A percentile compares a stretch with the other conserved stretches of the same genome.
These are phyloP conservation scores for Urechis unicinctus DNA, from an alignment of 2,888 invertebrate species.

Conservation along the genomic window DNA sequence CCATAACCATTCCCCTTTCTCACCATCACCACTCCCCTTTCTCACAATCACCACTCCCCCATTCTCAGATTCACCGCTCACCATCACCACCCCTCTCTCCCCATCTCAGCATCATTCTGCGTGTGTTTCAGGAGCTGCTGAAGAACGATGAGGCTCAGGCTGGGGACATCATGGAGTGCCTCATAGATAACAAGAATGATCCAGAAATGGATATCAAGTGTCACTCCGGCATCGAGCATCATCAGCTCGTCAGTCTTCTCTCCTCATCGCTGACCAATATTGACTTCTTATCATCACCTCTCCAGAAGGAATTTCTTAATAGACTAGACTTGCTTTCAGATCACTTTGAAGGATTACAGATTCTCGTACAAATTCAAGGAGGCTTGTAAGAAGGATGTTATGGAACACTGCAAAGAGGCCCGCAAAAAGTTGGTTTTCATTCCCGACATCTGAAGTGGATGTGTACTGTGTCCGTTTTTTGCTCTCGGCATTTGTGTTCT, in stretches of 20 bases:
- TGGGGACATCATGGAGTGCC: slow-evolving; percentile 87
- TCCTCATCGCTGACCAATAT: too few relatives aligned
- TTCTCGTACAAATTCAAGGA: slow-evolving; percentile 87
- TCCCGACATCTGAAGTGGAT: not conserved
- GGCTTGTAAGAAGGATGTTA: slow-evolving; percentile 77
- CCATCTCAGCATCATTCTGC: not conserved
- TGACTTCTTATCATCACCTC: not conserved
- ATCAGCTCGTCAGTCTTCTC: slow-evolving; percentile 63
- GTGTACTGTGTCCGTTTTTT: too few relatives aligned
- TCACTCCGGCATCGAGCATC: slow-evolving; percentile 89
- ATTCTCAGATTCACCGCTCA: too few relatives aligned
- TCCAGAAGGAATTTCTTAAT: too few relatives aligned
- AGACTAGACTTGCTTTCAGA: slow-evolving; percentile 50
- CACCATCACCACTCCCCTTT: too few relatives aligned
- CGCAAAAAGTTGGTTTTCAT: slow-evolving; percentile 43
- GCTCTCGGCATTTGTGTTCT: too few relatives aligned
- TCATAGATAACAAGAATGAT: slow-evolving; percentile 85
- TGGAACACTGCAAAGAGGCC: slow-evolving; percentile 54
- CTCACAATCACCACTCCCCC: too few relatives aligned
- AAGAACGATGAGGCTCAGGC: slow-evolving; percentile 34
- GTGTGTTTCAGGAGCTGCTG: slow-evolving; percentile 25
- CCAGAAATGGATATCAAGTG: slow-evolving; percentile 78
- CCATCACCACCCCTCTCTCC: too few relatives aligned
- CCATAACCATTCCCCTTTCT: too few relatives aligned
- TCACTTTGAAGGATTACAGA: slow-evolving; percentile 84